phyloP scores from a whole-genome alignment of 2,113 vertebrate species.

The Apodemus sylvaticus region DNA sequence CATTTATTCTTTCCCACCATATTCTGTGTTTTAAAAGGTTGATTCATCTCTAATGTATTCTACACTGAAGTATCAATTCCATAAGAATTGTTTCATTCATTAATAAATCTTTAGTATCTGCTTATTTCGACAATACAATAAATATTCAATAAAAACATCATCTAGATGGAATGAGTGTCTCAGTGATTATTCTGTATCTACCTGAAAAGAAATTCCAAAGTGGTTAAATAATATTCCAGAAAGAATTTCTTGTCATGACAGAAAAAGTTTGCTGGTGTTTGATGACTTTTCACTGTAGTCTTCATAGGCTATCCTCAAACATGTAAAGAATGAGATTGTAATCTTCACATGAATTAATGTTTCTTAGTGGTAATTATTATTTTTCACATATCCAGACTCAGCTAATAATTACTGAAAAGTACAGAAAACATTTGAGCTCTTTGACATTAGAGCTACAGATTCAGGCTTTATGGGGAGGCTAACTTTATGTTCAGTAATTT shows the following conservation, averaged over 20 bases:
- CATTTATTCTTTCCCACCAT: accelerated
- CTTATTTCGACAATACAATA: neutral
- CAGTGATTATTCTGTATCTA: neutral
- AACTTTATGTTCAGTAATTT: neutral
- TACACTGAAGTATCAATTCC: neutral
- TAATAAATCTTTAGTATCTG: neutral
- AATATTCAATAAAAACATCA: neutral
- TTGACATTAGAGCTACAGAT: neutral
- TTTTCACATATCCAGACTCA: neutral
- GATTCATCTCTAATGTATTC: neutral
- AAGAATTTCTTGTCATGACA: neutral
- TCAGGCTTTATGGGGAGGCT: neutral
- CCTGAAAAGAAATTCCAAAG: neutral
- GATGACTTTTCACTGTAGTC: neutral
- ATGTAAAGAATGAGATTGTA: neutral
- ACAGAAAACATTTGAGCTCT: neutral
- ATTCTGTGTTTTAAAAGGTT: neutral
- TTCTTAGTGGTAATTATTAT: neutral
- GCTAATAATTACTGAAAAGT: neutral
- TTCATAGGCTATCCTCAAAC: neutral
- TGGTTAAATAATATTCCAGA: neutral
- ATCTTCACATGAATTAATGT: neutral
- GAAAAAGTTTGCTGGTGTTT: too few species aligned
- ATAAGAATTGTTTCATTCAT: neutral
- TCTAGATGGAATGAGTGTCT: neutral